Conservation (phyloP, 2,888 invertebrate genomes). For the Calephelis perditalis region DNA sequence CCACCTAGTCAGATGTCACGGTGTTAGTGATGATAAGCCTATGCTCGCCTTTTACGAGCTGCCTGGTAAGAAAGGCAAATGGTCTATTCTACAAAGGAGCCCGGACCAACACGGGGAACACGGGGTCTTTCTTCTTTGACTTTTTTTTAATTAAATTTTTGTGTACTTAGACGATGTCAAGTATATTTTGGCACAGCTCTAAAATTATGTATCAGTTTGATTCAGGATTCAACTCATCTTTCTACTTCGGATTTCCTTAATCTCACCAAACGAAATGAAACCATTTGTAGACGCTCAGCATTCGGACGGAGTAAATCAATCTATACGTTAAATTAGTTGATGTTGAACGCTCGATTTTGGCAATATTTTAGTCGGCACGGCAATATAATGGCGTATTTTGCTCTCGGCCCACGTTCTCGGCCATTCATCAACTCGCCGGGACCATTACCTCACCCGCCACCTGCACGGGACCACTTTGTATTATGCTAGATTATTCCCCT, state of each 20-base stretch:
- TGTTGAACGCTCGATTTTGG: conserved; percentile 66
- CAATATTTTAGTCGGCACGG: conserved; percentile 64
- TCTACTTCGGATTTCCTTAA: conserved; percentile 42
- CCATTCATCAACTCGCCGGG: conserved; percentile 69
- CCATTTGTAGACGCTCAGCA: conserved; percentile 58
- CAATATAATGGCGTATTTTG: conserved; percentile 62
- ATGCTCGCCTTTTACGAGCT: no score
- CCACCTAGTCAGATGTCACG: no score
- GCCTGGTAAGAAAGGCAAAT: no score
- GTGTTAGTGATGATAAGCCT: no score
- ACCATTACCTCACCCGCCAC: conserved; percentile 67
- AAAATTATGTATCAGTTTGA: no score
- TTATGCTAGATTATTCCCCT: conserved; percentile 59
- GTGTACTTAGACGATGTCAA: no score
- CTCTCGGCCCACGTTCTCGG: conserved; percentile 59
- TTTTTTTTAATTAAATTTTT: no score
- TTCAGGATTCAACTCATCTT: conserved; percentile 36
- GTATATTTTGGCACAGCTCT: no score
- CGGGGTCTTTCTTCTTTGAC: no score
- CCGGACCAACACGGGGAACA: no score
- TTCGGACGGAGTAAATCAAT: conserved; percentile 59
- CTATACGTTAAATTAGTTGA: conserved; percentile 70
- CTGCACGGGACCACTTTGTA: conserved; percentile 63
- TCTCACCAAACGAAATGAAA: conserved; percentile 58
- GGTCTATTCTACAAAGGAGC: no score